Evolutionary conservation across 2,888 invertebrate genomes (phyloP).

Genomic region (Cosmia trapezina): DNA sequence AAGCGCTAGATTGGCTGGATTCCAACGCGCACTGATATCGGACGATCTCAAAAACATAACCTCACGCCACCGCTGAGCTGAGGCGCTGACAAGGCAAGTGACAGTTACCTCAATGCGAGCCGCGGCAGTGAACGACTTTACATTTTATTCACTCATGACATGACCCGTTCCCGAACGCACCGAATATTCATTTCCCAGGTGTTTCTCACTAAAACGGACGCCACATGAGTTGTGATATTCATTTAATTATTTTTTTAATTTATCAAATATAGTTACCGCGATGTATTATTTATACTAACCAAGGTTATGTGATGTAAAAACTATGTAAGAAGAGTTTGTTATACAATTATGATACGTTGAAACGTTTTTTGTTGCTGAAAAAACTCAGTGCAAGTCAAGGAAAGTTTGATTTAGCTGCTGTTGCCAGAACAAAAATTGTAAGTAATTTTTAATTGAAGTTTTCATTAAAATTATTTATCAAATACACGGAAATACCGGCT

Average conservation of each 20-base stretch:
- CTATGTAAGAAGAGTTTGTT: constrained; percentile 33
- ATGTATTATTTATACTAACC: constrained; percentile 60
- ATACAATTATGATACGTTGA: constrained; percentile 48
- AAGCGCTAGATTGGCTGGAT: constrained; percentile 71
- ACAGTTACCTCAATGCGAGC: constrained; percentile 56
- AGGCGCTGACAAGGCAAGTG: background rate
- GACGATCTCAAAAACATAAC: constrained; percentile 71
- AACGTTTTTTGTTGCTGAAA: constrained; percentile 28
- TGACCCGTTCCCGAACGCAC: constrained; percentile 1
- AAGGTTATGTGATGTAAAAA: constrained; percentile 65
- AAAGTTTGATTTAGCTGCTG: constrained; percentile 21
- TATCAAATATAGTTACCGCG: constrained; percentile 11
- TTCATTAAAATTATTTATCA: background rate
- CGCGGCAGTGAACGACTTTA: constrained; percentile 51
- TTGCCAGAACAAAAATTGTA: constrained; percentile 25
- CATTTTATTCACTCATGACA: constrained; percentile 51
- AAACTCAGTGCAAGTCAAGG: constrained; percentile 17
- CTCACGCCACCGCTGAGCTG: constrained; percentile 53
- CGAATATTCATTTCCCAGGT: constrained; percentile 49
- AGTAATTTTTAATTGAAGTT: constrained; percentile 29
- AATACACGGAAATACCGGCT: background rate
- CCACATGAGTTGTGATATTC: constrained; percentile 35
- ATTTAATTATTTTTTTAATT: constrained; percentile 14
- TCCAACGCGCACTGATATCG: constrained; percentile 49
- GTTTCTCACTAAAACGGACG: constrained; percentile 38